phyloP scores from a whole-genome alignment of 2,113 vertebrate species.

The Hiodon tergisus region DNA sequence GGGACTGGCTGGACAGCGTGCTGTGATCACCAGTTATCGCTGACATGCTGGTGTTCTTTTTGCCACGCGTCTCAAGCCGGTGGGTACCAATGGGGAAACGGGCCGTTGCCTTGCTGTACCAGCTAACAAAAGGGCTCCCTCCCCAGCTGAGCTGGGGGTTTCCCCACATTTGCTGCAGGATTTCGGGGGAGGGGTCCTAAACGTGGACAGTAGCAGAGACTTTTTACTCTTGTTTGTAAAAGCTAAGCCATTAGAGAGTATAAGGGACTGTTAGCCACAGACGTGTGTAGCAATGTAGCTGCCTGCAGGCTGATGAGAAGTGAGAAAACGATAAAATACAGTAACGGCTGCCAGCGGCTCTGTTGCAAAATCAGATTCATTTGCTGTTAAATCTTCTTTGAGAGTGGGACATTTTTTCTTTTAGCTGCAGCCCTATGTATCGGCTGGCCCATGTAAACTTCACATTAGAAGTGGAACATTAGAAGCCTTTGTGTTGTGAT shows the following conservation, averaged over 20 bases:
- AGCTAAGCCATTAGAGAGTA: background rate
- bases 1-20: no score
- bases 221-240: background rate
- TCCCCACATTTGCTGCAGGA: background rate
- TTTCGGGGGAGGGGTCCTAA: background rate
- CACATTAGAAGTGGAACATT: background rate
- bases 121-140: background rate
- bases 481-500: conserved; percentile 9
- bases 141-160: background rate
- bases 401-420: background rate
- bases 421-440: background rate
- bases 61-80: background rate
- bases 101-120: background rate
- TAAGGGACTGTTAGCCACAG: background rate
- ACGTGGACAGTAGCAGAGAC: background rate
- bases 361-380: no score
- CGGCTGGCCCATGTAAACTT: background rate
- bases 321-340: background rate
- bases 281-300: background rate
- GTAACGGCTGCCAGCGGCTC: no score
- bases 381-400: no score
- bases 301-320: background rate
- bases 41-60: background rate
- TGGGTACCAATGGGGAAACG: background rate
- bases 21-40: no score